Conservation (phyloP, 2,113 vertebrate genomes). For the Antennarius striatus region DNA sequence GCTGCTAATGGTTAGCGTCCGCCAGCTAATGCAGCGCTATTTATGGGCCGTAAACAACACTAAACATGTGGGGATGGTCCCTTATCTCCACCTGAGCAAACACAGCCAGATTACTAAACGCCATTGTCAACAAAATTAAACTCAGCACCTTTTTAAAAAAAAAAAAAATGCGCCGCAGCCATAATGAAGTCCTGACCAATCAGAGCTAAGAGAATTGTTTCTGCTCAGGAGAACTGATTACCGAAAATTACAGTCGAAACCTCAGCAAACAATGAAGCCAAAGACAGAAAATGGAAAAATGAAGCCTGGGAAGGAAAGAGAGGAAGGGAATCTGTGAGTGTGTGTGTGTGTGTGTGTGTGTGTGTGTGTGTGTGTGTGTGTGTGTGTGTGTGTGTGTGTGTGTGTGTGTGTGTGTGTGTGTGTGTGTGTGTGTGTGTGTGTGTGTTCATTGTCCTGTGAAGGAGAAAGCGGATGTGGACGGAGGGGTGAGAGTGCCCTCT, state of each 20-base stretch:
- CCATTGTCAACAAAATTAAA: slow-evolving; percentile 24
- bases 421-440: neutral
- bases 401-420: too few relatives aligned
- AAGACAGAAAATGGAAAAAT: slow-evolving; percentile 32
- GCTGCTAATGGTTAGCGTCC: slow-evolving; percentile 47
- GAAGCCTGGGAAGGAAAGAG: slow-evolving; percentile 20
- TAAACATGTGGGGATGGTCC: slow-evolving; percentile 35
- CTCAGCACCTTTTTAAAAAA: neutral
- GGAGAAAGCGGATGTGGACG: slow-evolving; percentile 11
- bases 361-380: neutral
- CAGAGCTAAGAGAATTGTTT: neutral
- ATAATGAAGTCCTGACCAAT: neutral
- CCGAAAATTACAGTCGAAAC: slow-evolving; percentile 14
- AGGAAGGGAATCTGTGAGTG: slow-evolving; percentile 14
- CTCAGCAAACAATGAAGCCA: slow-evolving; percentile 23
- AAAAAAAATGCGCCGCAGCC: slow-evolving; percentile 6
- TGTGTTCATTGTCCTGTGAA: neutral
- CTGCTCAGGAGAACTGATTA: slow-evolving; percentile 1
- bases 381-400: slow-evolving; percentile 4
- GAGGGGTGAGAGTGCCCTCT: slow-evolving; percentile 70
- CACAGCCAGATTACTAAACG: slow-evolving; percentile 21
- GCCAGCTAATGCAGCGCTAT: slow-evolving; percentile 62
- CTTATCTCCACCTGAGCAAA: slow-evolving; percentile 53
- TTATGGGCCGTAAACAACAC: slow-evolving; percentile 54
- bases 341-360: slow-evolving; percentile 7